Evolutionary conservation across 2,888 invertebrate genomes (phyloP).

Genomic region (Machimus rusticus): DNA sequence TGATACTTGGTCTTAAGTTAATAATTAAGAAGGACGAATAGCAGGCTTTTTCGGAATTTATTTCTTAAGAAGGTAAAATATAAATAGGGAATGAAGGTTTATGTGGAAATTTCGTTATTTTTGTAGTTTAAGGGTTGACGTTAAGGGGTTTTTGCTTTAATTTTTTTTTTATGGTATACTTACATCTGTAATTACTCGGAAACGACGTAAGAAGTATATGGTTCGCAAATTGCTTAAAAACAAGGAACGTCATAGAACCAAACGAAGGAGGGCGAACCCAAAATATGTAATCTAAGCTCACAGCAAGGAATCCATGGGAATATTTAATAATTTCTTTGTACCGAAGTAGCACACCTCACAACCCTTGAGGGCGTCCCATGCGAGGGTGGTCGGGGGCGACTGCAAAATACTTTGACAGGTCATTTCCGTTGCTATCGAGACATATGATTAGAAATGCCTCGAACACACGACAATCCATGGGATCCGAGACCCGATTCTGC

Average conservation of each 20-base stretch:
- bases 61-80: too few species aligned
- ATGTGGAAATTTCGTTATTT: too few species aligned
- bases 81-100: too few species aligned
- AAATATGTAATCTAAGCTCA: neutral
- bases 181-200: neutral
- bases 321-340: neutral
- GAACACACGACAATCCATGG: neutral
- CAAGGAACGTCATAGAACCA: neutral
- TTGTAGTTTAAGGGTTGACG: too few species aligned
- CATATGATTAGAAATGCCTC: slow-evolving; percentile 14
- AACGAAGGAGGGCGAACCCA: neutral
- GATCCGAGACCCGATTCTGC: neutral
- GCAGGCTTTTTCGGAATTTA: too few species aligned
- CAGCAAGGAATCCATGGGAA: neutral
- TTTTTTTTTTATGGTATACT: neutral
- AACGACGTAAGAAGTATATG: neutral
- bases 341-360: neutral
- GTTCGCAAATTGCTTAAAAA: neutral
- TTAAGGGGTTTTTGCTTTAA: too few species aligned
- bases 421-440: neutral
- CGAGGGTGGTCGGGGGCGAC: neutral
- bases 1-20: too few species aligned
- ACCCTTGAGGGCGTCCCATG: neutral
- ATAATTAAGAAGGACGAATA: too few species aligned
- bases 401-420: slow-evolving; percentile 9